Conservation (phyloP, 2,113 vertebrate genomes). For the Protobothrops flavoviridis region DNA sequence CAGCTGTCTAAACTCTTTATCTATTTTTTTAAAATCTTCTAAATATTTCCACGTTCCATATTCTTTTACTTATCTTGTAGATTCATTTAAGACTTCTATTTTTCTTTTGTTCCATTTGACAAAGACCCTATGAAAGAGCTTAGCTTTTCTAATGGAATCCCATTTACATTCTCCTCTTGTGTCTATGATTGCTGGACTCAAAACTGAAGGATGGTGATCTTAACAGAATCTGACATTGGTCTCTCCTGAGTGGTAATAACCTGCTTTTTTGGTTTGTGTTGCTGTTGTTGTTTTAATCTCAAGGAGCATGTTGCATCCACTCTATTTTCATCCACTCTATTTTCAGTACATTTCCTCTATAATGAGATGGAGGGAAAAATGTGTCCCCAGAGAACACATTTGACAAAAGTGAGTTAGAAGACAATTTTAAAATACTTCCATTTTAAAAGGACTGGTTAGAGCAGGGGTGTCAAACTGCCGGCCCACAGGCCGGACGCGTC, state of each 20-base stretch:
- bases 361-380: background rate
- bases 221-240: conserved; percentile 27
- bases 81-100: background rate
- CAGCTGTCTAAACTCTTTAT: background rate
- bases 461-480: too few species aligned
- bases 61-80: background rate
- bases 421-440: background rate
- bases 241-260: background rate
- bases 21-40: background rate
- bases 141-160: conserved; percentile 22
- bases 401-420: conserved; percentile 9
- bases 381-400: background rate
- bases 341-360: conserved; percentile 20
- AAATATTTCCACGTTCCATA: background rate
- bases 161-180: conserved; percentile 16
- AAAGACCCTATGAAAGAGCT: background rate
- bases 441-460: background rate
- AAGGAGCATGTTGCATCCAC: background rate
- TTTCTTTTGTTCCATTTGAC: background rate
- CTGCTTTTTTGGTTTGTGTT: background rate
- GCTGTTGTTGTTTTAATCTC: background rate
- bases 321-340: background rate
- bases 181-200: background rate
- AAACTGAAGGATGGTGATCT: background rate
- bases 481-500: too few species aligned